Percentiles rank a stretch among this genome's conserved stretches.
Conservation (phyloP, 2,113 vertebrate species). For the Myrmophylax atrothorax region DNA sequence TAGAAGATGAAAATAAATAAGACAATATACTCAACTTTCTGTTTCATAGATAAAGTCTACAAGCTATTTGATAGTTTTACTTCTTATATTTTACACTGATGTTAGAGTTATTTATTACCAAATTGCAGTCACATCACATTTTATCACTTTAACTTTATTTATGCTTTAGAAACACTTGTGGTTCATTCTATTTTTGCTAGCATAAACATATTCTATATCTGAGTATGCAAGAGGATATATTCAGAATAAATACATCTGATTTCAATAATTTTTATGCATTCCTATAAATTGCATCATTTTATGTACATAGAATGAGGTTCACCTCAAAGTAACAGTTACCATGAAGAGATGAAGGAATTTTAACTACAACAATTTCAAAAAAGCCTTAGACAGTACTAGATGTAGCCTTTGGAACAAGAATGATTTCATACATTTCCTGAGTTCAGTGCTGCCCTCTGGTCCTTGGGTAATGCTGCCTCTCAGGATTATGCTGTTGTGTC, state of each 20-base stretch:
- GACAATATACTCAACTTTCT: constrained; percentile 31
- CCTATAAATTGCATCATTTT: not conserved
- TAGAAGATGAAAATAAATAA: constrained; percentile 62
- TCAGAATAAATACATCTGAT: not conserved
- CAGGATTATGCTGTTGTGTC: not conserved
- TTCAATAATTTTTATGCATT: not conserved
- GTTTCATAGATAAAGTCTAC: not conserved
- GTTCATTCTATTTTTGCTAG: not conserved
- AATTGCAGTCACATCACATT: constrained; percentile 21
- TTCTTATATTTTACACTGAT: constrained; percentile 10
- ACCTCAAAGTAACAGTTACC: not conserved
- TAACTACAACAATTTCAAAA: not conserved
- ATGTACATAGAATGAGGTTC: not conserved
- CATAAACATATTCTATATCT: not conserved
- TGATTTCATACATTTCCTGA: not conserved
- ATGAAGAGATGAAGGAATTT: not conserved
- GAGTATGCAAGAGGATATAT: not conserved
- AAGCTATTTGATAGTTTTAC: constrained; percentile 12
- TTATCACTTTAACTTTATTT: constrained; percentile 29
- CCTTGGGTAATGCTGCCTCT: not conserved
- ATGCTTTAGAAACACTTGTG: constrained; percentile 5
- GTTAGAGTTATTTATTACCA: constrained; percentile 2
- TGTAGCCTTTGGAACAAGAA: not conserved
- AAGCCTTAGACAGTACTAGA: not conserved
- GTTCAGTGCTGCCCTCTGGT: not conserved